These are phyloP conservation scores for Nasonovia ribisnigri DNA, from an alignment of 2,888 invertebrate genomes.

Conservation along the genomic window DNA sequence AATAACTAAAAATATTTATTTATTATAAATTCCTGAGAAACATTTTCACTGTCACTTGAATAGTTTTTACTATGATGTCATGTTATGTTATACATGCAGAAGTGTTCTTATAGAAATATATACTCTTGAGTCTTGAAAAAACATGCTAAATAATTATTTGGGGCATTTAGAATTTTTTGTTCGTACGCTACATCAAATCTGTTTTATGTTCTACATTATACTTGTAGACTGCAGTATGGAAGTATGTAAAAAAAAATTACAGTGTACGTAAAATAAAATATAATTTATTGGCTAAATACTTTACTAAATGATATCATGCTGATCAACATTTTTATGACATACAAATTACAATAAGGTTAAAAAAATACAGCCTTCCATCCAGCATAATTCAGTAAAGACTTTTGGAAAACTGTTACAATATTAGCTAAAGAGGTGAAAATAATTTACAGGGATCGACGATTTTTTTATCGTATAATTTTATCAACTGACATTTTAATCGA, in stretches of 20 bases:
- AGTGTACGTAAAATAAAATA: background rate
- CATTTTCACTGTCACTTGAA: background rate
- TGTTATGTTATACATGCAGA: background rate
- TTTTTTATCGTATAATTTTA: conserved; percentile 39
- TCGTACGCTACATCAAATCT: background rate
- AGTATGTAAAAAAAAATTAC: background rate
- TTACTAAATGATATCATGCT: background rate
- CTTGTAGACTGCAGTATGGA: background rate
- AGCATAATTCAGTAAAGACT: background rate
- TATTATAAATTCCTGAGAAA: background rate
- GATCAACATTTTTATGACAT: background rate
- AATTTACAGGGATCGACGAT: background rate
- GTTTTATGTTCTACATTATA: background rate
- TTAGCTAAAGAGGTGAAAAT: background rate
- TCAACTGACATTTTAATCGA: conserved; percentile 21
- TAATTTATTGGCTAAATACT: background rate
- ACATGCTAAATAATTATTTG: background rate
- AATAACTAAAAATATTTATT: no score
- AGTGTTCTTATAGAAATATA: background rate
- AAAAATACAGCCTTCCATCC: background rate
- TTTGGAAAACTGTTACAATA: conserved; percentile 18
- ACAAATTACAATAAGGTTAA: background rate
- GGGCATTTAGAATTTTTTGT: background rate
- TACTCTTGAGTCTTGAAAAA: background rate
- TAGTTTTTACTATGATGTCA: background rate